These are phyloP conservation scores for Cossypha caffra DNA, from an alignment of 2,797 vertebrate species.

Conservation along the genomic window DNA sequence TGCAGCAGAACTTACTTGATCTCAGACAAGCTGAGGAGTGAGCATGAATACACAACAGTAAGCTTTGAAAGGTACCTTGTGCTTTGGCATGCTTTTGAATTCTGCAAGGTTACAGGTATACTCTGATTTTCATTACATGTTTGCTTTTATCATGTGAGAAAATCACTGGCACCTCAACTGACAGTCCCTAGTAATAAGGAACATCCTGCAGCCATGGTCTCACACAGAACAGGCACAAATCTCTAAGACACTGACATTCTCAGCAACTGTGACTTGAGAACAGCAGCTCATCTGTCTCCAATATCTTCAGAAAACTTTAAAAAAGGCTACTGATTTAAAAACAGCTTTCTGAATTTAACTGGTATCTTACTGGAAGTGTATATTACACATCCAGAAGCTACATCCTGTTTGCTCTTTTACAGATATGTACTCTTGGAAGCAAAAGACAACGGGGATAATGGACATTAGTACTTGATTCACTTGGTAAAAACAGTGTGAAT, in stretches of 20 bases:
- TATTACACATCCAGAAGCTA: neutral
- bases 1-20: neutral
- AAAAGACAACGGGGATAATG: neutral
- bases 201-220: neutral
- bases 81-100: neutral
- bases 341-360: neutral
- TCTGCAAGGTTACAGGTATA: neutral
- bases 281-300: neutral
- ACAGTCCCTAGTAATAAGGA: neutral
- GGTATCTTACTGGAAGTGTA: neutral
- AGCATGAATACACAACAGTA: rapidly evolving
- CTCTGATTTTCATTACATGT: neutral
- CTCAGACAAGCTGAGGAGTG: rapidly evolving
- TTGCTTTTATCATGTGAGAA: neutral
- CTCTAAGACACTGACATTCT: neutral
- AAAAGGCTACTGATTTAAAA: neutral
- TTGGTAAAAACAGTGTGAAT: neutral
- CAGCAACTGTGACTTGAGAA: neutral
- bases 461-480: neutral
- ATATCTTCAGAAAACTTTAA: neutral
- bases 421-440: neutral
- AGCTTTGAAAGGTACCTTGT: neutral
- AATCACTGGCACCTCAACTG: neutral
- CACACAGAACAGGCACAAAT: neutral
- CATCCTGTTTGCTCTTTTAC: neutral